Evolutionary conservation across 2,113 vertebrate genomes (phyloP).

Genomic region (Equus przewalskii): DNA sequence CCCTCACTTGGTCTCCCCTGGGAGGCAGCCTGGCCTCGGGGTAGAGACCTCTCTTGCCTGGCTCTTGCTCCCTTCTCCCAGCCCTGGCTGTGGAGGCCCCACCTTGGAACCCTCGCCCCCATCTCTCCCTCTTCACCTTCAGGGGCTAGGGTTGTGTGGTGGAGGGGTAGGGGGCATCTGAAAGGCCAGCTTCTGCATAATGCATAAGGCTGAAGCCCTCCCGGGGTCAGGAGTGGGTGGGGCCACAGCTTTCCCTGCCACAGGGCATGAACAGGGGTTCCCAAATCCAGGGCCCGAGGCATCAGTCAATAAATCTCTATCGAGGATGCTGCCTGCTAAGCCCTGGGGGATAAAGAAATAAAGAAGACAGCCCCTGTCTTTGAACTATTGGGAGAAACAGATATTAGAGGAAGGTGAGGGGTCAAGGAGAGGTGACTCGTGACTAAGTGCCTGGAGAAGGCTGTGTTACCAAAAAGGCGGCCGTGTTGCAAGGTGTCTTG

Average conservation of each 20-base stretch:
- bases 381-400: background rate
- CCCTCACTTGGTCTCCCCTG: rapidly evolving
- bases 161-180: background rate
- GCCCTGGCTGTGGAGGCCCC: background rate
- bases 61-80: no score
- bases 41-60: no score
- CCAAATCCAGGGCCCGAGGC: background rate
- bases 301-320: background rate
- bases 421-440: background rate
- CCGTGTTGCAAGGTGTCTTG: background rate
- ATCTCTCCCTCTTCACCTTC: background rate
- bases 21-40: background rate
- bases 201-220: background rate
- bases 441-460: background rate
- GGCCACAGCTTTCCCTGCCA: background rate
- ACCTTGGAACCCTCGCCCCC: background rate
- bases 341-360: background rate
- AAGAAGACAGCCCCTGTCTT: background rate
- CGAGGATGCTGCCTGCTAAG: no score
- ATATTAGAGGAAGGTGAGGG: background rate
- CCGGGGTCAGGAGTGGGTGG: background rate
- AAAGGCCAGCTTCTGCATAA: background rate
- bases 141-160: background rate
- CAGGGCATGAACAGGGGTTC: background rate
- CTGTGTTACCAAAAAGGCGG: background rate